Percentiles rank a stretch among this genome's conserved stretches.
Evolutionary conservation across 1,140 invertebrate species (phyloP).

Genomic region (Platorchestia sp.): DNA sequence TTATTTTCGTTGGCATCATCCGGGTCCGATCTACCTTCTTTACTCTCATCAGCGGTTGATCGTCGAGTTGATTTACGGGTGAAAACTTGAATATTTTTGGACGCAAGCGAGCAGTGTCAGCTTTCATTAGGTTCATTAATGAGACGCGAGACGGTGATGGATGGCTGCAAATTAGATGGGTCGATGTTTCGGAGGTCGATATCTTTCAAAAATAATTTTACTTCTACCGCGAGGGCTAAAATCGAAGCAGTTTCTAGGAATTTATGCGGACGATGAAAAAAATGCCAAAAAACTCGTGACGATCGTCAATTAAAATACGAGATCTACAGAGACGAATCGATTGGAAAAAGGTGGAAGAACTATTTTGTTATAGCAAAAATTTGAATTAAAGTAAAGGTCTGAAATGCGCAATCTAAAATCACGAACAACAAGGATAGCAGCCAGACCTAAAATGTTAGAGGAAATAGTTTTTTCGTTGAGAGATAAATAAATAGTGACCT

Average conservation of each 20-base stretch:
- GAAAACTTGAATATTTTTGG: background rate
- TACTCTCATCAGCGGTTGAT: background rate
- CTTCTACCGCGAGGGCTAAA: background rate
- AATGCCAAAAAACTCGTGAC: background rate
- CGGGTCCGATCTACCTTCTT: background rate
- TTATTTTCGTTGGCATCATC: background rate
- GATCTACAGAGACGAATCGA: background rate
- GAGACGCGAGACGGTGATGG: slow-evolving; percentile 13
- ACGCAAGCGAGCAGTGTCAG: background rate
- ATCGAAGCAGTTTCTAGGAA: background rate
- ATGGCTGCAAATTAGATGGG: background rate
- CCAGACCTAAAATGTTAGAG: background rate
- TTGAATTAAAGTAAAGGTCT: background rate
- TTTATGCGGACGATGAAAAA: background rate
- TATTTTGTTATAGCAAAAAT: background rate
- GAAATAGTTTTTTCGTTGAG: background rate
- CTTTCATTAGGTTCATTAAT: slow-evolving; percentile 31
- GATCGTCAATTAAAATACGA: background rate
- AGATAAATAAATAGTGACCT: background rate
- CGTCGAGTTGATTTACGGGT: background rate
- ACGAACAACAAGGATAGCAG: background rate
- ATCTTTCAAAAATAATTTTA: background rate
- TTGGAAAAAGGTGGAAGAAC: background rate
- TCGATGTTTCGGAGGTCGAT: background rate
- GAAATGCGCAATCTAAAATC: background rate